Conservation (phyloP, 2,113 vertebrate genomes). For the Myrmecobius fasciatus region DNA sequence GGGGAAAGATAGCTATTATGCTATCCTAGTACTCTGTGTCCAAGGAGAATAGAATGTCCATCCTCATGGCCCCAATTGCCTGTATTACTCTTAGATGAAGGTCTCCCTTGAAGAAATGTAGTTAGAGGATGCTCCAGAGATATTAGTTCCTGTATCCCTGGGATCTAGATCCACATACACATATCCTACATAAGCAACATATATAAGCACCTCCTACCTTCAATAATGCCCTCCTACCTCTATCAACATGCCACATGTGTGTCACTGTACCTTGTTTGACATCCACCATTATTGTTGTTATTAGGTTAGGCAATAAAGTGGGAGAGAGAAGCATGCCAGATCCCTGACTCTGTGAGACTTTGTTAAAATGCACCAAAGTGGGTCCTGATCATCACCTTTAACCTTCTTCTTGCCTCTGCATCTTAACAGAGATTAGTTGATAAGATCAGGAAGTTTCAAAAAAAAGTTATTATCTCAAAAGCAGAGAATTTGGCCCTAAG, state of each 20-base stretch:
- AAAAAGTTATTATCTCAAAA: not conserved
- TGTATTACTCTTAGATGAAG: not conserved
- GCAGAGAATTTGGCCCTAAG: constrained; percentile 6
- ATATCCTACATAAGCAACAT: not conserved
- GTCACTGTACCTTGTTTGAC: not conserved
- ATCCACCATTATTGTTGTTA: not conserved
- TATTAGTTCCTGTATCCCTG: not conserved
- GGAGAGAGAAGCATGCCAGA: not conserved
- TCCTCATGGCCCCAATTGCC: not conserved
- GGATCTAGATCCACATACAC: not conserved
- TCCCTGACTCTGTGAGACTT: not conserved
- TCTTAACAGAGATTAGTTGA: not conserved
- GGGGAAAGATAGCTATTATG: not conserved
- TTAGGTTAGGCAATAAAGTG: not conserved
- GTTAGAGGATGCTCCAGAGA: not conserved
- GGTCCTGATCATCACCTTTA: not conserved
- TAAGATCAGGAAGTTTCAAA: not conserved
- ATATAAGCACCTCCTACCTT: not conserved
- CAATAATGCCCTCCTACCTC: not conserved
- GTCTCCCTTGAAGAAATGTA: not conserved
- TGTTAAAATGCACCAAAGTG: not conserved
- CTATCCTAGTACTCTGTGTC: not conserved
- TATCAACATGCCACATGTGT: not conserved
- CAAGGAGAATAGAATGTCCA: not conserved
- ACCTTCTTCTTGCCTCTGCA: too few species aligned